A percentile compares a stretch with the other conserved stretches of the same genome.
Evolutionary conservation across 2,797 vertebrate species (phyloP).

Genomic region (Clarias platycephalus): DNA sequence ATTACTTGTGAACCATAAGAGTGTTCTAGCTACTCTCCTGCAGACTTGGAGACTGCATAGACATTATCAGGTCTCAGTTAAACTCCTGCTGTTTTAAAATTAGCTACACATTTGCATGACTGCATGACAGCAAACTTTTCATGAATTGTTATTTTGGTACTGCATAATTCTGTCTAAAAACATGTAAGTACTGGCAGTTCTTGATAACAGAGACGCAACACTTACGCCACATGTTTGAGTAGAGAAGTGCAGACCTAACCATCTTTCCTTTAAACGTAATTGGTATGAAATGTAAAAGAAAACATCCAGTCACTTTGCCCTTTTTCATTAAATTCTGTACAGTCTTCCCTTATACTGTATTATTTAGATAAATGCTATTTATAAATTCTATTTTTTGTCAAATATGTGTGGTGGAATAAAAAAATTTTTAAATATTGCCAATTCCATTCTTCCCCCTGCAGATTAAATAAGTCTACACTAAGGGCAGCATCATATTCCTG

Average conservation of each 20-base stretch:
- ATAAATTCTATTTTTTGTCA: neutral
- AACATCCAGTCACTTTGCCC: neutral
- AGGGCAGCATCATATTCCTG: neutral
- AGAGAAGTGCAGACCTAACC: neutral
- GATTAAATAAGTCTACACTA: neutral
- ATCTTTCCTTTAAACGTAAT: neutral
- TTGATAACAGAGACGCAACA: neutral
- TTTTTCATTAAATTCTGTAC: neutral
- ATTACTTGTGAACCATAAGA: neutral
- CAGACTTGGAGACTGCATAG: neutral
- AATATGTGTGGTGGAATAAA: neutral
- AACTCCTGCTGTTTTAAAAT: neutral
- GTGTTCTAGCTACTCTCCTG: neutral
- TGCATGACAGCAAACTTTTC: neutral
- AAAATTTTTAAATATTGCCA: neutral
- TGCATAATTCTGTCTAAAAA: neutral
- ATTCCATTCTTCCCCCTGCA: neutral
- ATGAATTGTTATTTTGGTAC: neutral
- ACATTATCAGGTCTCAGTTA: neutral
- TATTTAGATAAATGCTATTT: neutral
- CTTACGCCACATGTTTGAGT: neutral
- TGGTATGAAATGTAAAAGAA: neutral
- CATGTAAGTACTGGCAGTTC: neutral
- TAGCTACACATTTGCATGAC: constrained; percentile 7
- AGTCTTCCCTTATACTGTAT: neutral